Percentiles rank a stretch among this genome's conserved stretches.
Evolutionary conservation across 2,888 invertebrate genomes (phyloP).

Genomic region (Meandrusa payeni): DNA sequence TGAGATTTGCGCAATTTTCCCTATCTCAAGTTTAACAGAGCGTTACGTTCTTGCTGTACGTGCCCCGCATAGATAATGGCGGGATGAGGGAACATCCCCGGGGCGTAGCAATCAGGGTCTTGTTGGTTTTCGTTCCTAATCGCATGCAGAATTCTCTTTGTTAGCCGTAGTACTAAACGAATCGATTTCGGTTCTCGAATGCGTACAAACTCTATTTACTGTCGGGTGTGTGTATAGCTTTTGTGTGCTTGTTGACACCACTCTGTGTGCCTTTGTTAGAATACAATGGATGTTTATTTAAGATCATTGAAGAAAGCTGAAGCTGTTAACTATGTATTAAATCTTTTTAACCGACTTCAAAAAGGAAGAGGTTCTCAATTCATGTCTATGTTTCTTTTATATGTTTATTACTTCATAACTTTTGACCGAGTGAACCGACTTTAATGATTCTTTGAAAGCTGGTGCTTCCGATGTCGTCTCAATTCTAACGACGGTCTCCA

Average conservation of each 20-base stretch:
- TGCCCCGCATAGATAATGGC: conserved; percentile 14
- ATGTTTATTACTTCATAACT: too few relatives aligned
- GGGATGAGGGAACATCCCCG: conserved; percentile 11
- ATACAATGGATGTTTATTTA: conserved; percentile 1
- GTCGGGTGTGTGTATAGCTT: too few relatives aligned
- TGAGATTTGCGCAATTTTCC: conserved; percentile 23
- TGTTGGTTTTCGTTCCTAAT: conserved; percentile 21
- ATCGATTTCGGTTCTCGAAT: conserved; percentile 8
- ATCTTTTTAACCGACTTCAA: too few relatives aligned
- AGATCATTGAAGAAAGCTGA: not conserved
- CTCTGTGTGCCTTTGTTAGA: too few relatives aligned
- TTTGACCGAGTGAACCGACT: too few relatives aligned
- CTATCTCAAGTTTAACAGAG: conserved; percentile 17
- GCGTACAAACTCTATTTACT: conserved; percentile 3
- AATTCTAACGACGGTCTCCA: too few relatives aligned
- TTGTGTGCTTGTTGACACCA: too few relatives aligned
- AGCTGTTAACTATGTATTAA: too few relatives aligned
- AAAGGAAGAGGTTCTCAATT: too few relatives aligned
- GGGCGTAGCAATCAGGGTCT: conserved; percentile 9
- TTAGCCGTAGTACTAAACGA: not conserved
- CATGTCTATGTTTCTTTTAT: too few relatives aligned
- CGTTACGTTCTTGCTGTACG: conserved; percentile 17
- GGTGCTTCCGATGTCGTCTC: too few relatives aligned
- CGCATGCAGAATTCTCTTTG: conserved; percentile 11
- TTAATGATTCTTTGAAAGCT: too few relatives aligned